A percentile compares a stretch with the other conserved stretches of the same genome.
phyloP scores from a whole-genome alignment of 2,113 vertebrate genomes.

The Orycteropus afer region DNA sequence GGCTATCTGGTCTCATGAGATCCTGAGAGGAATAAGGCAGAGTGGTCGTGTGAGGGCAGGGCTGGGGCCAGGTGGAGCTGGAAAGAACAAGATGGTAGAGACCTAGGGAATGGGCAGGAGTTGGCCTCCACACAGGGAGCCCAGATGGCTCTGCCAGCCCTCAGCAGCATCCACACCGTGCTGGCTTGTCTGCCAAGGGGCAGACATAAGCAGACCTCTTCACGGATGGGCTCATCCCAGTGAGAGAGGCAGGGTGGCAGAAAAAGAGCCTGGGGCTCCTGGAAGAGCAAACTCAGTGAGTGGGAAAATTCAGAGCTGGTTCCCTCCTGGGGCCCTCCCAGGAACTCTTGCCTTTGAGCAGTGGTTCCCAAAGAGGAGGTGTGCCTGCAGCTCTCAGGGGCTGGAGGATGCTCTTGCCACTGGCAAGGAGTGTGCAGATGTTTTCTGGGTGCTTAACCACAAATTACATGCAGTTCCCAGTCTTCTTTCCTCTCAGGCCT shows the following conservation, averaged over 20 bases:
- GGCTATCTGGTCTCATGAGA: not conserved
- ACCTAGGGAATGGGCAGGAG: not conserved
- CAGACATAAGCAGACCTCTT: not conserved
- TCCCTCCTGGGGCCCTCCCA: not conserved
- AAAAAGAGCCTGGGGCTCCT: not conserved
- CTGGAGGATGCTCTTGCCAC: not conserved
- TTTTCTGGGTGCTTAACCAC: not conserved
- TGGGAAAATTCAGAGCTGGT: not conserved
- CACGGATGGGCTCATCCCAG: not conserved
- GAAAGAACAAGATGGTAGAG: not conserved
- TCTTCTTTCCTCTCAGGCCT: not conserved
- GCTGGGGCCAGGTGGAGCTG: not conserved
- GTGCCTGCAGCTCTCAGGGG: accelerated
- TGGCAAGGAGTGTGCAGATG: not conserved
- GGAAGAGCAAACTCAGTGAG: not conserved
- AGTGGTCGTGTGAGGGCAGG: not conserved
- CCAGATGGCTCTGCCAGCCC: not conserved
- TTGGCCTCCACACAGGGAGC: not conserved
- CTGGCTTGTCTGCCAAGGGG: not conserved
- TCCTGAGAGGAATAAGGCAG: not conserved
- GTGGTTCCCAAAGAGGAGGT: not conserved
- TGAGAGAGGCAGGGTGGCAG: not conserved
- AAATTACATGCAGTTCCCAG: not conserved
- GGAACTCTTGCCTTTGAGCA: not conserved
- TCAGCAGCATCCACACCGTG: not conserved